Conservation (phyloP, 2,113 vertebrate genomes). For the Sylvietta virens region DNA sequence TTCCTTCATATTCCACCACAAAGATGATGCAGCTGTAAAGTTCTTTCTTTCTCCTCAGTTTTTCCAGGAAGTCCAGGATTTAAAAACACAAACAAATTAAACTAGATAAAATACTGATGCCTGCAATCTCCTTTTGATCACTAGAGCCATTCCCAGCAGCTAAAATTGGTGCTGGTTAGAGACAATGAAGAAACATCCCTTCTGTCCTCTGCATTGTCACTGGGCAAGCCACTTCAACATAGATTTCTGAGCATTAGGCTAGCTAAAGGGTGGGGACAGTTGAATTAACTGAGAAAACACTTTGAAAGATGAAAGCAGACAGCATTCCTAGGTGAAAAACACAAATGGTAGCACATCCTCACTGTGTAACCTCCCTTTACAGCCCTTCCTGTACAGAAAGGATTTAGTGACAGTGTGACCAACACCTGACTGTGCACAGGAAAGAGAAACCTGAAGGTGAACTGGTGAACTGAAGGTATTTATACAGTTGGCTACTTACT, state of each 20-base stretch:
- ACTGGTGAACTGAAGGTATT: neutral
- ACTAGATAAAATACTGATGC: neutral
- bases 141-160: neutral
- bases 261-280: neutral
- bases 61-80: neutral
- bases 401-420: neutral
- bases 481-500: neutral
- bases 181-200: neutral
- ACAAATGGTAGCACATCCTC: neutral
- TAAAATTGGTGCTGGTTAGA: neutral
- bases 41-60: neutral
- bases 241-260: neutral
- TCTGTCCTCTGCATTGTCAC: neutral
- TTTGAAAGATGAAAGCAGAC: neutral
- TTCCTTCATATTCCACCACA: neutral
- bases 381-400: neutral
- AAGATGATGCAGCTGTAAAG: neutral
- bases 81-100: neutral
- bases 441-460: neutral
- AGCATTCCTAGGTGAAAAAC: neutral
- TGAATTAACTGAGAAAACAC: neutral
- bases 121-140: neutral
- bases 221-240: neutral
- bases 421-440: neutral
- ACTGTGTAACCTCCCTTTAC: neutral